Base-by-base conservation (phyloP, 92 coral and sea anemone genomes). In the Zoanthus sociatus region DNA sequence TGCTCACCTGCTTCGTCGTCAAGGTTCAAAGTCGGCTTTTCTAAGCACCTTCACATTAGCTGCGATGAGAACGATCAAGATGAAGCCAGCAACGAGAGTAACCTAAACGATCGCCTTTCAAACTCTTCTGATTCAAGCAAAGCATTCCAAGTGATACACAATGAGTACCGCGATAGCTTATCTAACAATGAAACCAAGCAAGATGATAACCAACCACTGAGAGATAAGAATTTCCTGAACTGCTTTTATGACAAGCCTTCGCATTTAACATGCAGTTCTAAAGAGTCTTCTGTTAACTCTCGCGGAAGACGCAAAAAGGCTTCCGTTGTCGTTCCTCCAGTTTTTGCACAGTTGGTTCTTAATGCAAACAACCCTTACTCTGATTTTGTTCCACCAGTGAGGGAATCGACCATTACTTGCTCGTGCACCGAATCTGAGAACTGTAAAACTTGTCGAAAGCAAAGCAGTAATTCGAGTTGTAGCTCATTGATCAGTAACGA, bases 351-450 rank as follows among this genome's bases (percentile, higher is more conserved):
- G 31, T 89, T 94, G 31, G 92, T 94, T 37, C 83, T 92, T 6
- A 88, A 94, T 70, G 96, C 90, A 3, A 91, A 89, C 47, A 94
- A 89, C 77, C 98, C 98, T 16, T 94, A 94, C 54, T 92, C 93
- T 67, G 98, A 94, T 55, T 94, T 94, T 70, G 95, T 93, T 8
- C 98, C 98, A 50, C 95, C 95, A 18, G 63, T 93, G 58, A 93
- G 98, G 12, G 98, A 94, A 66, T 93, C 98, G 16, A 61, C 94
- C 21, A 93, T 94, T 61, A 93, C 88, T 7, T 94, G 94, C 61
- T 87, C 88, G 64, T 93, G 95, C 37, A 88, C 71, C 13, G 92
- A 92, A 45, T 76, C 77, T 31, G 92, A 92, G 42, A 92, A 83
- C 71, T 92, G 94, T 46, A 64, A 69, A 7, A 84, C 82, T 10